Conservation (phyloP, 1,140 invertebrate species). For the Coelopa frigida region DNA sequence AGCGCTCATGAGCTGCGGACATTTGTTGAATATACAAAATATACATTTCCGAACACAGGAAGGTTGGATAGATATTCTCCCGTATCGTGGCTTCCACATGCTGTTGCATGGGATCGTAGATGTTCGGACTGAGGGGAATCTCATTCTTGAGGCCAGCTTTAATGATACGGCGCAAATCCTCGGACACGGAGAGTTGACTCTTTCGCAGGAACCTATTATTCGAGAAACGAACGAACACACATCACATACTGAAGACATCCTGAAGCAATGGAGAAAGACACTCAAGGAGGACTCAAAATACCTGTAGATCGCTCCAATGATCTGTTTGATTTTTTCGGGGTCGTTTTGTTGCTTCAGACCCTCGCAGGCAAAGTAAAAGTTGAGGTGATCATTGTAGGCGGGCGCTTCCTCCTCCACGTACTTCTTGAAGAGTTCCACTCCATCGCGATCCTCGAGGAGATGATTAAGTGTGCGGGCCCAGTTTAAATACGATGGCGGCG, state of each 20-base stretch:
- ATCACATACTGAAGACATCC: neutral
- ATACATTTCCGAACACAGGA: constrained; percentile 85
- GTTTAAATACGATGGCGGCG: constrained; percentile 70
- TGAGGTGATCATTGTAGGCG: constrained; percentile 66
- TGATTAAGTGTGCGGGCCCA: constrained; percentile 78
- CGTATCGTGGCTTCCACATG: constrained; percentile 74
- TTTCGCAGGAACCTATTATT: constrained; percentile 67
- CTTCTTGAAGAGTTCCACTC: constrained; percentile 73
- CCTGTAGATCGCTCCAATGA: constrained; percentile 78
- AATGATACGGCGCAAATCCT: constrained; percentile 64
- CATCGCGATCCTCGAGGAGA: constrained; percentile 77
- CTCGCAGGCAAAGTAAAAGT: constrained; percentile 89
- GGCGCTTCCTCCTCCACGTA: constrained; percentile 76
- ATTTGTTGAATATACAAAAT: constrained; percentile 70
- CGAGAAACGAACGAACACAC: constrained; percentile 8
- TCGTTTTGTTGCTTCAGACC: constrained; percentile 75
- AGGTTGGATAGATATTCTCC: constrained; percentile 81
- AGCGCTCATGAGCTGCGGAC: constrained; percentile 38
- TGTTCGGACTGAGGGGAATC: constrained; percentile 49
- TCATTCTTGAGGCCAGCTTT: constrained; percentile 60
- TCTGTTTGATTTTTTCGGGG: constrained; percentile 61
- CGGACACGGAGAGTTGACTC: constrained; percentile 72
- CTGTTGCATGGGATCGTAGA: constrained; percentile 54
- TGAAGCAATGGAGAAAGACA: no score
- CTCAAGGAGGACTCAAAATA: no score